phyloP scores from a whole-genome alignment of 2,113 vertebrate genomes.

The Seriola rivoliana region DNA sequence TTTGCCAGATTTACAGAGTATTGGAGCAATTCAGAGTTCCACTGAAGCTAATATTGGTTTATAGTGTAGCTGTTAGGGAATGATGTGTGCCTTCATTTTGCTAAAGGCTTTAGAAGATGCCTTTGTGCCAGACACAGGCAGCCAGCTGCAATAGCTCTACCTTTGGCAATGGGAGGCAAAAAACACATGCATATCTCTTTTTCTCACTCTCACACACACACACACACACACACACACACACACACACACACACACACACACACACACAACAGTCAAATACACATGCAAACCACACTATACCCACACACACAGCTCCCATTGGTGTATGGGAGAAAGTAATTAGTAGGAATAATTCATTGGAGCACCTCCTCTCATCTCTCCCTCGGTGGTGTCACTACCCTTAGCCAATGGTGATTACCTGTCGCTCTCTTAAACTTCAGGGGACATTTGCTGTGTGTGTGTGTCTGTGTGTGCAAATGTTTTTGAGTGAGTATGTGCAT shows the following conservation, averaged over 20 bases:
- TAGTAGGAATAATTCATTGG: slow-evolving; percentile 60
- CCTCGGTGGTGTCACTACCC: slow-evolving; percentile 40
- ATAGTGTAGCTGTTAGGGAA: slow-evolving; percentile 6
- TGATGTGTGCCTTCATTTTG: slow-evolving; percentile 13
- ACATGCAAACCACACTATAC: slow-evolving; percentile 37
- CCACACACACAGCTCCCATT: slow-evolving; percentile 30
- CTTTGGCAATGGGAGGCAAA: slow-evolving; percentile 27
- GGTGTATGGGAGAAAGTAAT: slow-evolving; percentile 51
- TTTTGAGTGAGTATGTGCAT: slow-evolving; percentile 1
- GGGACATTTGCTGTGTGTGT: slow-evolving; percentile 13
- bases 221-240: slow-evolving; percentile 10
- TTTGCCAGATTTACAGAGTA: slow-evolving; percentile 14
- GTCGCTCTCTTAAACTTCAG: slow-evolving; percentile 28
- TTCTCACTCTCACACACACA: slow-evolving; percentile 16
- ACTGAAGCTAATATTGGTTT: slow-evolving; percentile 25
- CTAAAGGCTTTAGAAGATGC: slow-evolving; percentile 47
- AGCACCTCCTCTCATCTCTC: slow-evolving; percentile 46
- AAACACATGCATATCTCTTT: slow-evolving; percentile 17
- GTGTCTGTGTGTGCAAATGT: no score
- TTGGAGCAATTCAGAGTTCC: slow-evolving; percentile 24
- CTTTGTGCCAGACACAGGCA: slow-evolving; percentile 33
- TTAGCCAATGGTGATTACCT: slow-evolving; percentile 56
- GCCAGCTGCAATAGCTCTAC: slow-evolving; percentile 30
- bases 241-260: slow-evolving; percentile 19
- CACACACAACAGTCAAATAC: slow-evolving; percentile 12